Conservation (phyloP, 92 coral and sea anemone genomes). For the Nematostella vectensis region DNA sequence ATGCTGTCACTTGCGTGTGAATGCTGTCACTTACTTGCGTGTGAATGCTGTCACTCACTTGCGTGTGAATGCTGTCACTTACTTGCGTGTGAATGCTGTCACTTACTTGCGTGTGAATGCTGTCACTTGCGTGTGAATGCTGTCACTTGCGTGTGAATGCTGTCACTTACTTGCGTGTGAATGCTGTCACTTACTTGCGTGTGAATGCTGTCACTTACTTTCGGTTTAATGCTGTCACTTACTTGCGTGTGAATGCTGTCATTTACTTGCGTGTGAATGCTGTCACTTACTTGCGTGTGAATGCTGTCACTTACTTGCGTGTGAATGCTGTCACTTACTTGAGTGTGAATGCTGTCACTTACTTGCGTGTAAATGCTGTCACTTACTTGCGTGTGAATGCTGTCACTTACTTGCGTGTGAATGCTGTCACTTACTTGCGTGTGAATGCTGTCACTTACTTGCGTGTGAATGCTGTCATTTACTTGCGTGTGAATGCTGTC, state of each 20-base stretch:
- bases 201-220: constrained; percentile 74
- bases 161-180: constrained; percentile 11
- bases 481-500: not conserved
- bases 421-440: constrained; percentile 38
- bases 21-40: constrained; percentile 41
- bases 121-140: no score
- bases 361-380: constrained; percentile 74
- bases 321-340: constrained; percentile 43
- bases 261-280: constrained; percentile 64
- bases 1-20: not conserved
- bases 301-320: constrained; percentile 41
- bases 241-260: not conserved
- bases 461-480: constrained; percentile 59
- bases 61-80: constrained; percentile 6
- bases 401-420: constrained; percentile 46
- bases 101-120: not conserved
- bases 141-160: constrained; percentile 69
- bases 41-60: constrained; percentile 43
- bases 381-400: not conserved
- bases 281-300: constrained; percentile 11
- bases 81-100: constrained; percentile 74
- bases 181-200: constrained; percentile 41
- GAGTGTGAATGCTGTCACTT: constrained; percentile 5
- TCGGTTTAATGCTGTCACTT: no score
- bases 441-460: constrained; percentile 24